Evolutionary conservation across 2,888 invertebrate genomes (phyloP).

Genomic region (Lagria hirta): DNA sequence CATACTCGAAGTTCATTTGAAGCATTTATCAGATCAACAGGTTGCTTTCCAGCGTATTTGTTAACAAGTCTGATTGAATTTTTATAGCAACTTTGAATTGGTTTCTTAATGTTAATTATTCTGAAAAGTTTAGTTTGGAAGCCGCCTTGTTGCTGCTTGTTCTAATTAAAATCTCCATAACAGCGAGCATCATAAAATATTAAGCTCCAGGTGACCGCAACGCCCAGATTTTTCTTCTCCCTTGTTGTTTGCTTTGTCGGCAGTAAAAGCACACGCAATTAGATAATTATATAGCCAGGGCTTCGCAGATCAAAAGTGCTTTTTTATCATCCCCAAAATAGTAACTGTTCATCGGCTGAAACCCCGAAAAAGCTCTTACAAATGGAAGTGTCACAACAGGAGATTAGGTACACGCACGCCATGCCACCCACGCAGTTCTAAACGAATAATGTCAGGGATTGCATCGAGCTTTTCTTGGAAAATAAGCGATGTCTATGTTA

Average conservation of each 20-base stretch:
- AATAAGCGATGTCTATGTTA: constrained; percentile 41
- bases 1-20: too few relatives aligned
- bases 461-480: constrained; percentile 10
- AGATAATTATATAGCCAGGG: constrained; percentile 10
- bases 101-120: too few relatives aligned
- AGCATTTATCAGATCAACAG: too few relatives aligned
- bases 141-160: too few relatives aligned
- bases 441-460: constrained; percentile 11
- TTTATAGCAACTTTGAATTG: too few relatives aligned
- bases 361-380: constrained; percentile 20
- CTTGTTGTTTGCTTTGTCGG: too few relatives aligned
- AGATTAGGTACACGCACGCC: constrained; percentile 19
- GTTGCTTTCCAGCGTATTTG: too few relatives aligned
- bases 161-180: too few relatives aligned
- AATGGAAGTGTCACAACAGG: constrained; percentile 22
- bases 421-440: constrained; percentile 21
- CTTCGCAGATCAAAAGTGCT: constrained; percentile 3
- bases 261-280: constrained; percentile 17
- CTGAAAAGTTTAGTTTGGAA: too few relatives aligned
- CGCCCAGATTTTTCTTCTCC: too few relatives aligned
- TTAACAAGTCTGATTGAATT: too few relatives aligned
- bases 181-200: constrained; percentile 9
- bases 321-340: constrained; percentile 8
- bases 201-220: background rate
- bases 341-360: constrained; percentile 5